Evolutionary conservation across 2,888 invertebrate genomes (phyloP).

Genomic region (Agonopterix arenella): DNA sequence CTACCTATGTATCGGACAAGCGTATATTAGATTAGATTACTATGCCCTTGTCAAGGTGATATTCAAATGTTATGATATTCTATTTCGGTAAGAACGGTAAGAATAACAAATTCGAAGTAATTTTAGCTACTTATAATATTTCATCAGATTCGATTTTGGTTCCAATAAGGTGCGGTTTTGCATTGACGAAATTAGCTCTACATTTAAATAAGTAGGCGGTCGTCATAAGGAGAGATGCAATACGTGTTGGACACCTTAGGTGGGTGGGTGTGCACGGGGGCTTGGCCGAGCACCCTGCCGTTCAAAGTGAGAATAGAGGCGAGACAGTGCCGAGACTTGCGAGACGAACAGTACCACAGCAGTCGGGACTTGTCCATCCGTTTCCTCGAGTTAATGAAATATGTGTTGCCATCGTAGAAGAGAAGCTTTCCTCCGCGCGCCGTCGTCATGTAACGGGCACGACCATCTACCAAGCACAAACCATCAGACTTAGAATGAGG

Average conservation of each 20-base stretch:
- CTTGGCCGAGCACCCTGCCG: conserved; percentile 37
- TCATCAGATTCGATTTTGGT: too few species aligned
- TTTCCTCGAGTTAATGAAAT: conserved; percentile 46
- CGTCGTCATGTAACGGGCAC: conserved; percentile 40
- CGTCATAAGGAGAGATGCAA: not conserved
- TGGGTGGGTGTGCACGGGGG: conserved; percentile 46
- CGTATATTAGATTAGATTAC: too few species aligned
- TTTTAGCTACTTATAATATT: too few species aligned
- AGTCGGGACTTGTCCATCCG: conserved; percentile 34
- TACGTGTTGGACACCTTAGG: conserved; percentile 35
- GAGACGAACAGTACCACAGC: conserved; percentile 54
- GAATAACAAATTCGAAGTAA: too few species aligned
- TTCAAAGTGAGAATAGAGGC: conserved; percentile 45
- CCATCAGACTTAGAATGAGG: too few species aligned
- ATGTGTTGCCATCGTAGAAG: conserved; percentile 49
- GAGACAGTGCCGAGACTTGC: conserved; percentile 44
- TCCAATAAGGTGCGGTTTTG: too few species aligned
- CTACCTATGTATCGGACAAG: too few species aligned
- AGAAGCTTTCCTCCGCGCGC: conserved; percentile 43
- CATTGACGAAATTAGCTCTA: too few species aligned
- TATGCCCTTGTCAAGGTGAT: too few species aligned
- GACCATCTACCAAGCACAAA: conserved; percentile 27
- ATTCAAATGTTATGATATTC: too few species aligned
- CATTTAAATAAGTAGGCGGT: too few species aligned
- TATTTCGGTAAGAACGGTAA: too few species aligned